Base-by-base conservation (phyloP, 2,113 vertebrate species). In the Thomomys bottae region DNA sequence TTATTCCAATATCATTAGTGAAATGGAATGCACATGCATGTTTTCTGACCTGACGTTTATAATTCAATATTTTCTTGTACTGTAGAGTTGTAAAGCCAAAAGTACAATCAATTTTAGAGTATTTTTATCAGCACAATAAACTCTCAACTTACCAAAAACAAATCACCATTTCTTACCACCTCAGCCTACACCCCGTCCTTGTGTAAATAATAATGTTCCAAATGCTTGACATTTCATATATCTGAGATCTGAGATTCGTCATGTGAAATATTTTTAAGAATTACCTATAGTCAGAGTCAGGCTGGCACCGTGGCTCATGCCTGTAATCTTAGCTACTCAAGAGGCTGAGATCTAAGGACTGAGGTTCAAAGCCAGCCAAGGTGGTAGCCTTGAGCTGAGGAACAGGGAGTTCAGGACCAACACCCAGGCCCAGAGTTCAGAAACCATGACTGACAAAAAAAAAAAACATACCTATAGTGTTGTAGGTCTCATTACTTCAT, bases 1-100 rank as follows among this genome's bases (percentile, higher is more conserved):
- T 42, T 88, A 85, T 93, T 71, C 24, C 40, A 70, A 40, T 26
- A 75, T 5, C 15, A 67, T 94, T 84, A 81, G 79, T 90, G 92
- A 86, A n/a, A 73, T 78, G 70, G 70, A 61, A 89, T 67, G 94
- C 54, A 77, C 17, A 42, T 9, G 3, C 26, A 32, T 1, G 61
- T 84, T 72, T 72, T 81, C 15, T 59, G 34, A 82, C n/a, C n/a
- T 80, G 57, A 90, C 66, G 6, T 63, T 4, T 30, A 30, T 26
- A 59, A 63, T 26, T 68, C 30, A n/a, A 63, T 54, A 8, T 11
- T 75, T 80, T 88, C 61, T 49, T 66, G 21, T 68, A 21, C 32
- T 28, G 83, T 18, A 85, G n/a, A 86, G 9, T 57, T 54, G 21
- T 71, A 38, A 9, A 87, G 73, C 21, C 38, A 93, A n/a, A 8